Evolutionary conservation across 2,888 invertebrate species (phyloP).

Genomic region (Choreutis nemorana): DNA sequence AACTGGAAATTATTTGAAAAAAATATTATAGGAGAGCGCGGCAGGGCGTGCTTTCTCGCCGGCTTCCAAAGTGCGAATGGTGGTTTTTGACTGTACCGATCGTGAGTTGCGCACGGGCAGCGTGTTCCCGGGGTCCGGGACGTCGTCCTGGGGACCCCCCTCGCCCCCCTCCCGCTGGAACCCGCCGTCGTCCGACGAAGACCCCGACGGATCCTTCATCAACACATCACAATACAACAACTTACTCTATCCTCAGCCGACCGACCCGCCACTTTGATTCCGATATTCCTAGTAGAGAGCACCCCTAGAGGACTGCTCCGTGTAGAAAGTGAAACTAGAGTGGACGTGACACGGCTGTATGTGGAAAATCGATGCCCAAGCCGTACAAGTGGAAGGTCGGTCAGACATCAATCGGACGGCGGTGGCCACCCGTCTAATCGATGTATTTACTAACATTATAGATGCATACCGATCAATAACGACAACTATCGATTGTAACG

Average conservation of each 20-base stretch:
- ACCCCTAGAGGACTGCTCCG: slow-evolving; percentile 31
- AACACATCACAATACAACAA: slow-evolving; percentile 16
- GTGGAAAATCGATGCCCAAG: slow-evolving; percentile 50
- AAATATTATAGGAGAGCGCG: slow-evolving; percentile 8
- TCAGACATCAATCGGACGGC: slow-evolving; percentile 30
- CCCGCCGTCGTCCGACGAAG: slow-evolving; percentile 63
- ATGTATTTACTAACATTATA: neutral
- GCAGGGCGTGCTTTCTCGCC: slow-evolving; percentile 15
- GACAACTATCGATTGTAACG: no score
- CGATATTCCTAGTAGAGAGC: slow-evolving; percentile 21
- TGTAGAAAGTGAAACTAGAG: slow-evolving; percentile 46
- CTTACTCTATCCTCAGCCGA: slow-evolving; percentile 27
- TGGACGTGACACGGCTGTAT: slow-evolving; percentile 26
- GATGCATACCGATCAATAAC: slow-evolving; percentile 1
- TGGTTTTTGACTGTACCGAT: slow-evolving; percentile 44
- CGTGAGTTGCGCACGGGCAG: slow-evolving; percentile 63
- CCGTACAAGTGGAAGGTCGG: slow-evolving; percentile 38
- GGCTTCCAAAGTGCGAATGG: slow-evolving; percentile 25
- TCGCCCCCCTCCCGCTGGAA: slow-evolving; percentile 49
- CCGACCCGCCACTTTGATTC: slow-evolving; percentile 17
- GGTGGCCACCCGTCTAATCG: slow-evolving; percentile 20
- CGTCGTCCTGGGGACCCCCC: slow-evolving; percentile 28
- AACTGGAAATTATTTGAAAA: slow-evolving; percentile 6
- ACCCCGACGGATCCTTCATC: slow-evolving; percentile 58
- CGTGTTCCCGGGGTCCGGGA: slow-evolving; percentile 53